Evolutionary conservation across 2,888 invertebrate genomes (phyloP).

Genomic region (Ditula angustiorana): DNA sequence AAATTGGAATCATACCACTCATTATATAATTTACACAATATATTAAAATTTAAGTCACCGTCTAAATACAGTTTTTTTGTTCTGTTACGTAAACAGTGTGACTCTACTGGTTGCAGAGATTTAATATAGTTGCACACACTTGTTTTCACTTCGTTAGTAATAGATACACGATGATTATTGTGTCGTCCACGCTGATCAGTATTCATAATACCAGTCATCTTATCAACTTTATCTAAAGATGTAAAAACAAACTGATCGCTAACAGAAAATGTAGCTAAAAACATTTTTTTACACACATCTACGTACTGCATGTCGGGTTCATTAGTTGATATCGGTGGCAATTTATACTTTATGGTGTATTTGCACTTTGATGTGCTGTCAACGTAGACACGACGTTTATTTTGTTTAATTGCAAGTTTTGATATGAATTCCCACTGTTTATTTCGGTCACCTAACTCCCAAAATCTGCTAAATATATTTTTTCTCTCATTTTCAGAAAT

Average conservation of each 20-base stretch:
- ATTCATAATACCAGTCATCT: background rate
- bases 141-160: background rate
- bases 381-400: background rate
- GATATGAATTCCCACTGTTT: background rate
- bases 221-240: background rate
- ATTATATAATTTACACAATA: background rate
- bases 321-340: background rate
- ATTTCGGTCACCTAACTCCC: background rate
- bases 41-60: background rate
- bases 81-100: background rate
- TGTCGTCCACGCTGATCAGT: slow-evolving; percentile 10
- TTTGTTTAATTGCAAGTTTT: background rate
- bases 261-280: background rate
- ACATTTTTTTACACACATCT: background rate
- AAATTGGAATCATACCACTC: background rate
- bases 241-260: background rate
- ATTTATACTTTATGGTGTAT: background rate
- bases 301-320: background rate
- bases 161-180: background rate
- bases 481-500: background rate
- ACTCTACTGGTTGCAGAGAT: slow-evolving; percentile 1
- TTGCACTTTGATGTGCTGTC: background rate
- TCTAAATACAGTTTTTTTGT: background rate
- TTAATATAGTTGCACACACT: slow-evolving; percentile 1
- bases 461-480: background rate